Evolutionary conservation across 1,140 invertebrate genomes (phyloP).

Genomic region (Drosophila mauritiana): DNA sequence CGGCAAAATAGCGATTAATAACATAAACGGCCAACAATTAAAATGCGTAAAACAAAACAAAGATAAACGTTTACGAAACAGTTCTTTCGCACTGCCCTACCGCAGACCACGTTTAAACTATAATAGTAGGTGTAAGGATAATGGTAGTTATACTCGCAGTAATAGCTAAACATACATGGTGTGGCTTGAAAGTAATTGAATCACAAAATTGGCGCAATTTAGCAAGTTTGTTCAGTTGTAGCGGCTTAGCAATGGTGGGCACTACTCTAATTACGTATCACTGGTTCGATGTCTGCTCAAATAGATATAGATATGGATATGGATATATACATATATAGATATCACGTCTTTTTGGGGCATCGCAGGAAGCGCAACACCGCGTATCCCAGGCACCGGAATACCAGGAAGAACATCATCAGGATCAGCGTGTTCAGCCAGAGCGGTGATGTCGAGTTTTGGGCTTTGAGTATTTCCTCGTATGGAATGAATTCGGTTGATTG

Average conservation of each 20-base stretch:
- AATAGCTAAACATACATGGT: constrained; percentile 48
- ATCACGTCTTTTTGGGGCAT: constrained; percentile 85
- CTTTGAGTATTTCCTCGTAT: constrained; percentile 88
- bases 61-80: constrained; percentile 63
- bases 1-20: constrained; percentile 52
- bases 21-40: constrained; percentile 79
- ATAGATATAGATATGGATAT: constrained; percentile 2
- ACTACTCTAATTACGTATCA: constrained; percentile 73
- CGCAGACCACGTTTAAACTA: constrained; percentile 37
- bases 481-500: constrained; percentile 87
- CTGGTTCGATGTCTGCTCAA: constrained; percentile 72
- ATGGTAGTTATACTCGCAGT: constrained; percentile 33
- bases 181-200: constrained; percentile 64
- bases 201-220: constrained; percentile 73
- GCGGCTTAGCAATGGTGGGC: constrained; percentile 17
- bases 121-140: constrained; percentile 34
- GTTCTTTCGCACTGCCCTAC: constrained; percentile 56
- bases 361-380: constrained; percentile 90
- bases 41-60: constrained; percentile 81
- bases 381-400: constrained; percentile 91
- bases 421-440: constrained; percentile 92
- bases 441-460: constrained; percentile 87
- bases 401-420: constrained; percentile 89
- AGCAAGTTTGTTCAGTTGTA: constrained; percentile 64
- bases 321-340: constrained; percentile 13